Conservation (phyloP, 2,113 vertebrate genomes). For the Xiphophorus hellerii region DNA sequence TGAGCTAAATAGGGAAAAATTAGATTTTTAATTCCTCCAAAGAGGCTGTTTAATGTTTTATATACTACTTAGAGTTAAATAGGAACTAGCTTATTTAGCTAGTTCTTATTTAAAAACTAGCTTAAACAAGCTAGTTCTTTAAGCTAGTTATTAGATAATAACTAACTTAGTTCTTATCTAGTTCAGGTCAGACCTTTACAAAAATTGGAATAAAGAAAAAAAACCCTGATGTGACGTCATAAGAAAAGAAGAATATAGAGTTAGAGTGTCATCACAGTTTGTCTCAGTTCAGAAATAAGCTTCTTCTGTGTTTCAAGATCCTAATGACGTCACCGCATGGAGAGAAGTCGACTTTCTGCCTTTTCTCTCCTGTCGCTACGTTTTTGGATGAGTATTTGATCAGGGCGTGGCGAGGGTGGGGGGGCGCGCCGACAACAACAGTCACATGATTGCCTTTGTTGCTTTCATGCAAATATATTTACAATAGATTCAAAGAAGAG, state of each 20-base stretch:
- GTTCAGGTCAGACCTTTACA: background rate
- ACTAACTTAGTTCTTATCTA: no score
- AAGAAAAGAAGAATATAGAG: background rate
- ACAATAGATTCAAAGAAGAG: slow-evolving; percentile 11
- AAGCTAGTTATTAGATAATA: no score
- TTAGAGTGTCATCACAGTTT: background rate
- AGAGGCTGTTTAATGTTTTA: no score
- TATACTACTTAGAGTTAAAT: no score
- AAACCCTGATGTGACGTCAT: no score
- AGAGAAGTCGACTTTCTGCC: background rate
- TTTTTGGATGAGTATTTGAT: background rate
- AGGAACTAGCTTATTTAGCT: no score
- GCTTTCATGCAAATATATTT: slow-evolving; percentile 28
- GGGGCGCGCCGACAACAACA: background rate
- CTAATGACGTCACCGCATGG: background rate
- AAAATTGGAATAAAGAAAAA: background rate
- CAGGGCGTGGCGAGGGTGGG: background rate
- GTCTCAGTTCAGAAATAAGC: background rate
- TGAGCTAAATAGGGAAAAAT: no score
- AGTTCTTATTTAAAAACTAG: no score
- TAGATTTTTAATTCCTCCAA: no score
- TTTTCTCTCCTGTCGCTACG: background rate
- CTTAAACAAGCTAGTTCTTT: no score
- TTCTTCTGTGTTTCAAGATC: background rate
- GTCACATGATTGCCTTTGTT: background rate